These are phyloP conservation scores for Cordilura impudica DNA, from an alignment of 2,888 invertebrate species.

Conservation along the genomic window DNA sequence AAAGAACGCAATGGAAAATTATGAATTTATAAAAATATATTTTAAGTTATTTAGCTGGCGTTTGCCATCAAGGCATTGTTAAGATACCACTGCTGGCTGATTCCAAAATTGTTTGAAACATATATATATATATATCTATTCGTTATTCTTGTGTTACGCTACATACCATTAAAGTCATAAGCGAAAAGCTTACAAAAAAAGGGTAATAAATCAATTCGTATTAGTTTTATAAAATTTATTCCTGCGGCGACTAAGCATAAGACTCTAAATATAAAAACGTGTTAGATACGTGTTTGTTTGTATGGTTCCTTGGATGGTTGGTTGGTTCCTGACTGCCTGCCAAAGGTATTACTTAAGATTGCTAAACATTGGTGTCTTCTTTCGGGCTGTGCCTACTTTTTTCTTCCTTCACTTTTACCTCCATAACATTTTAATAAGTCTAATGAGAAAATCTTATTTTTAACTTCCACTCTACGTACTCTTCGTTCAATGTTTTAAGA, in stretches of 20 bases:
- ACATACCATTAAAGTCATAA: slow-evolving; percentile 57
- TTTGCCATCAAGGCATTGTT: slow-evolving; percentile 63
- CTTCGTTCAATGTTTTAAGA: slow-evolving; percentile 47
- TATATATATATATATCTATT: slow-evolving; percentile 3
- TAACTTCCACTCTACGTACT: slow-evolving; percentile 26
- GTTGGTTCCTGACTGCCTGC: slow-evolving; percentile 4
- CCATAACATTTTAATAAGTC: slow-evolving; percentile 64
- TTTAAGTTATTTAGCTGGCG: slow-evolving; percentile 50
- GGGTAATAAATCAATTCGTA: slow-evolving; percentile 77
- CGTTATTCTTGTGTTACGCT: not conserved
- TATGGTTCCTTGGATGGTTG: slow-evolving; percentile 6
- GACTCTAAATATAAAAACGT: slow-evolving; percentile 46
- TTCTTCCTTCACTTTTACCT: slow-evolving; percentile 21
- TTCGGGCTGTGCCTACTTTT: slow-evolving; percentile 54
- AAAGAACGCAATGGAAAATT: slow-evolving; percentile 42
- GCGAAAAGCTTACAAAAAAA: slow-evolving; percentile 64
- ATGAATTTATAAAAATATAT: slow-evolving; percentile 49
- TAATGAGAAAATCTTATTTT: slow-evolving; percentile 72
- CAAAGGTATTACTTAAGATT: slow-evolving; percentile 47
- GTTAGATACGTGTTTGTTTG: slow-evolving; percentile 23
- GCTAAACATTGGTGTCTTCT: slow-evolving; percentile 61
- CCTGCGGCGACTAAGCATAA: slow-evolving; percentile 71
- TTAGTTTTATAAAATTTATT: slow-evolving; percentile 77
- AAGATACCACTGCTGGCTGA: slow-evolving; percentile 63
- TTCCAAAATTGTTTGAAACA: slow-evolving; percentile 4